phyloP scores from a whole-genome alignment of 2,888 invertebrate species.

The Drosophila anomalata region DNA sequence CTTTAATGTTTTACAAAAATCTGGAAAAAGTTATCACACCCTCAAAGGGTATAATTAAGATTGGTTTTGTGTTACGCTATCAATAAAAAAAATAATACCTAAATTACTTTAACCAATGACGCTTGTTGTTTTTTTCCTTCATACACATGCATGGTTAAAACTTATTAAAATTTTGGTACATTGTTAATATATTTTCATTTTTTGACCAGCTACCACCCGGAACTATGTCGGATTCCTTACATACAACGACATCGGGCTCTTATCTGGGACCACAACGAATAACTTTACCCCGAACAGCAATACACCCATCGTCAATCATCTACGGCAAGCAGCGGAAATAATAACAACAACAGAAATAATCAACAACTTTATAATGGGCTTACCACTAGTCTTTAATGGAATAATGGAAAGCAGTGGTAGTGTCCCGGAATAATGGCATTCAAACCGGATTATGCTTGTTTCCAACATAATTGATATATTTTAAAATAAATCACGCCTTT shows the following conservation, averaged over 20 bases:
- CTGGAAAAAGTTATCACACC: too few relatives aligned
- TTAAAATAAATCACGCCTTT: slow-evolving; percentile 1
- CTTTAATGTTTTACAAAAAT: too few relatives aligned
- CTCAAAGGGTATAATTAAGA: too few relatives aligned
- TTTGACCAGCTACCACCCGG: slow-evolving; percentile 72
- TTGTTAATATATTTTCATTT: too few relatives aligned
- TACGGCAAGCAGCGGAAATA: slow-evolving; percentile 70
- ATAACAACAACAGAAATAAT: slow-evolving; percentile 68
- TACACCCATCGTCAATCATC: slow-evolving; percentile 83
- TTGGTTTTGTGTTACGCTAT: too few relatives aligned
- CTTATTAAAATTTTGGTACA: too few relatives aligned
- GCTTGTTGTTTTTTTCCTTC: too few relatives aligned
- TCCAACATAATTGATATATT: neutral
- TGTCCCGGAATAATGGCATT: slow-evolving; percentile 91
- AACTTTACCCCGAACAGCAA: slow-evolving; percentile 85
- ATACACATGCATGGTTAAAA: too few relatives aligned
- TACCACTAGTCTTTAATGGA: slow-evolving; percentile 83
- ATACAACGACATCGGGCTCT: slow-evolving; percentile 85
- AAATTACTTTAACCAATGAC: too few relatives aligned
- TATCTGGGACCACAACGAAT: slow-evolving; percentile 85
- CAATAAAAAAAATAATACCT: too few relatives aligned
- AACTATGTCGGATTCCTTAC: slow-evolving; percentile 84
- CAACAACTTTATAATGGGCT: slow-evolving; percentile 79
- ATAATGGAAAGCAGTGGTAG: slow-evolving; percentile 86
- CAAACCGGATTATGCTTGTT: slow-evolving; percentile 84